Evolutionary conservation across 2,797 vertebrate species (phyloP).

Genomic region (Myotis vivesi): DNA sequence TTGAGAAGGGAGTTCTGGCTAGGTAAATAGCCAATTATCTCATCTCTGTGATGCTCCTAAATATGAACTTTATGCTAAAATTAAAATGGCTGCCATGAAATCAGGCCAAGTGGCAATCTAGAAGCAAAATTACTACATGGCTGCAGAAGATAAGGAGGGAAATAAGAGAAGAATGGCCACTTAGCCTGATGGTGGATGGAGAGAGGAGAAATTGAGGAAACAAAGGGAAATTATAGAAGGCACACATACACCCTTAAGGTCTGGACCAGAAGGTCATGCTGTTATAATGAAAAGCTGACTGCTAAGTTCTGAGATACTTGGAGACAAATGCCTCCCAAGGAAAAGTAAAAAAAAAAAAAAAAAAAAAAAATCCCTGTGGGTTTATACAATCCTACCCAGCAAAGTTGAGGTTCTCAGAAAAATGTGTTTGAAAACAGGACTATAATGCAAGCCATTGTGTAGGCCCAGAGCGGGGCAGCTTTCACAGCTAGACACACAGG

Average conservation of each 20-base stretch:
- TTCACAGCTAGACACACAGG: neutral
- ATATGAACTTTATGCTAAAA: neutral
- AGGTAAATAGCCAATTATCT: neutral
- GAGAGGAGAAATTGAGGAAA: neutral
- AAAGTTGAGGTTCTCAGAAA: neutral
- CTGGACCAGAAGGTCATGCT: accelerated
- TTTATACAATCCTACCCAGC: neutral
- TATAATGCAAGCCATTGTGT: neutral
- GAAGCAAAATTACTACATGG: neutral
- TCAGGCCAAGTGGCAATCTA: neutral
- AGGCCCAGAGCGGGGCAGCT: neutral
- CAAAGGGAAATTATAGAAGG: neutral
- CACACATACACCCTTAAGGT: neutral
- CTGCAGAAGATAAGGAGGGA: neutral
- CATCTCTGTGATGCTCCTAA: too few relatives aligned
- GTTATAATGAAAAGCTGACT: neutral
- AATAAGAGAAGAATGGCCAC: neutral
- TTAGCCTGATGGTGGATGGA: neutral
- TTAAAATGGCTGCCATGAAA: neutral
- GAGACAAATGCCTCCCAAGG: neutral
- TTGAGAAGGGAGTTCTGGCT: accelerated
- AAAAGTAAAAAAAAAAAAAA: neutral
- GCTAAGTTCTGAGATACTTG: neutral
- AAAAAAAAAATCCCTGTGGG: neutral
- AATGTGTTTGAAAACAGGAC: neutral